Evolutionary conservation across 2,113 vertebrate genomes (phyloP), one percentile per base, ranked within the genome.

Genomic region (Eolophus roseicapilla): DNA sequence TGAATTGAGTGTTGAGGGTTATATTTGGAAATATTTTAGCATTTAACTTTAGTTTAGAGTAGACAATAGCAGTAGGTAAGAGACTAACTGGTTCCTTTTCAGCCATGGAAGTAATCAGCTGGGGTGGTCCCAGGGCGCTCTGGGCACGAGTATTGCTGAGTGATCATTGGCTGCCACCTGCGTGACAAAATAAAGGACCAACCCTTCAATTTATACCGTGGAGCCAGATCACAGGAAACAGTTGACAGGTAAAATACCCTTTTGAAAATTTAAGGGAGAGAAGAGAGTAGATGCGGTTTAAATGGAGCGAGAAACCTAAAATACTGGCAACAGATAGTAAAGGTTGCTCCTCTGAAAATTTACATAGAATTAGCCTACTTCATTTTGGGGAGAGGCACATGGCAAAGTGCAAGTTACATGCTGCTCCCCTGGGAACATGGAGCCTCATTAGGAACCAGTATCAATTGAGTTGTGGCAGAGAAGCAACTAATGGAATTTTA

Each of bases 171-270:
- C 95, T 97, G 95, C 93, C 97, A 97, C 94, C 96, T 92, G 95
- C 91, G 91, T 97, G 97, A 96, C 97, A 97, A 97, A 97, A 90
- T 97, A 97, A 97, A 97, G 96, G 95, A 97, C 95, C 97, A 97
- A 94, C 95, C 82, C 96, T 97, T 95, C 97, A 44, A 44, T 94
- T 97, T 96, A 76, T 89, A 96, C 96, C 92, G 96, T 96, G 97
- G 94, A 97, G 93, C 97, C 96, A 96, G 96, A 94, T 96, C 96
- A 96, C 82, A 2, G 95, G 96, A 96, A 96, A 94, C 89, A 96
- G 85, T 87, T 97, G 97, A 95, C 96, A 97, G 97, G 97, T 97
- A 96, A 97, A 94, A 94, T 18, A 78, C 16, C 6, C 65, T 89
- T 97, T 93, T 91, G 77, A 89, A 93, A 97, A 91, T 67, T 49